phyloP scores from a whole-genome alignment of 2,888 invertebrate genomes.

The Apamea sordens region DNA sequence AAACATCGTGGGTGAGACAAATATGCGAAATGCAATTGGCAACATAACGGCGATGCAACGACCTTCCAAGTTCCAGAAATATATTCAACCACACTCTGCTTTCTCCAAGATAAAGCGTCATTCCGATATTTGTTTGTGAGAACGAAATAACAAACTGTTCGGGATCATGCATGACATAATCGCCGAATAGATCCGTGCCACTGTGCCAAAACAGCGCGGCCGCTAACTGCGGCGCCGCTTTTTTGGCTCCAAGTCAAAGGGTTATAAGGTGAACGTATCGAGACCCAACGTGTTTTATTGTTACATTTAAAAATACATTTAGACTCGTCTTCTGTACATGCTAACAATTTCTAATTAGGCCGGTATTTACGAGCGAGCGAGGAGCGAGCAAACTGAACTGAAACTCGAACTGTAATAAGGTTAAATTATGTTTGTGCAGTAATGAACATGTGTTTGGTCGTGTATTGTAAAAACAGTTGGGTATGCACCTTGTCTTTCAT shows the following conservation, averaged over 20 bases:
- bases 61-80: slow-evolving; percentile 80
- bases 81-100: slow-evolving; percentile 70
- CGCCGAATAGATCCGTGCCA: slow-evolving; percentile 86
- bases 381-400: slow-evolving; percentile 30
- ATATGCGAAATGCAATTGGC: slow-evolving; percentile 67
- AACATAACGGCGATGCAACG: slow-evolving; percentile 70
- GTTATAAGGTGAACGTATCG: slow-evolving; percentile 87
- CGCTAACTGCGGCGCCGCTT: slow-evolving; percentile 78
- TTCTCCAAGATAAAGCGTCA: slow-evolving; percentile 79
- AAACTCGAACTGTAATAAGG: slow-evolving; percentile 31
- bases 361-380: slow-evolving; percentile 41
- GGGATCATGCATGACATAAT: slow-evolving; percentile 88
- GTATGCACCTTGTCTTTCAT: slow-evolving; percentile 52
- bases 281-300: slow-evolving; percentile 72
- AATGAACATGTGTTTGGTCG: slow-evolving; percentile 25
- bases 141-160: slow-evolving; percentile 82
- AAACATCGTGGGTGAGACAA: slow-evolving; percentile 53
- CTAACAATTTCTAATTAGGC: slow-evolving; percentile 60
- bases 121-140: slow-evolving; percentile 76
- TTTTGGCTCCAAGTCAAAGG: slow-evolving; percentile 87
- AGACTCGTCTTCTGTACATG: slow-evolving; percentile 55
- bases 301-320: slow-evolving; percentile 69
- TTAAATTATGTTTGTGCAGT: slow-evolving; percentile 50
- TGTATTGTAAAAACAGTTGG: slow-evolving; percentile 48
- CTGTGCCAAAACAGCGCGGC: slow-evolving; percentile 84